Evolutionary conservation across 2,888 invertebrate genomes (phyloP).

Genomic region (Oligia latruncula): DNA sequence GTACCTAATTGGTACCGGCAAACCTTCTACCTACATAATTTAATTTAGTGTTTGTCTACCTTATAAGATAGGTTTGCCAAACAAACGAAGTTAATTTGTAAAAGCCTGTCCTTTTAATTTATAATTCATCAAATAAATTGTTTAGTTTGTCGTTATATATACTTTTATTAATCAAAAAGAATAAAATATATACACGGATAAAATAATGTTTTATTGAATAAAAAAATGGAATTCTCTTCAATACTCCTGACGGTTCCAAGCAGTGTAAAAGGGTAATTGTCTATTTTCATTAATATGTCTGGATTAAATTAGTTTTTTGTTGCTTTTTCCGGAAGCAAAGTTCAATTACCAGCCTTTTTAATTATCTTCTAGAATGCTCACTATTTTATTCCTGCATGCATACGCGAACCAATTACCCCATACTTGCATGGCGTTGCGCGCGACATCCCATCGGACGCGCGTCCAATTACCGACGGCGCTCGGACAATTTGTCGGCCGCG

Average conservation of each 20-base stretch:
- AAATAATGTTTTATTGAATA: background rate
- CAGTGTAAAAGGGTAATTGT: too few species aligned
- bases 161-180: background rate
- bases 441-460: constrained; percentile 57
- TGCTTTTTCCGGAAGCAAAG: background rate
- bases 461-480: constrained; percentile 67
- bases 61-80: constrained; percentile 13
- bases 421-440: constrained; percentile 41
- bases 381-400: constrained; percentile 22
- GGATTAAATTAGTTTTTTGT: background rate
- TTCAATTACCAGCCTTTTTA: background rate
- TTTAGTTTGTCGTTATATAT: background rate
- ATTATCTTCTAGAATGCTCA: constrained; percentile 1
- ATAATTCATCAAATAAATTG: background rate
- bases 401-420: constrained; percentile 40
- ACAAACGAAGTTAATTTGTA: constrained; percentile 19
- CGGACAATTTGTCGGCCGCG: constrained; percentile 65
- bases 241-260: background rate
- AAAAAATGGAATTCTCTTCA: background rate
- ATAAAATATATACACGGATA: background rate
- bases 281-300: background rate
- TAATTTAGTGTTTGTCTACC: constrained; percentile 39
- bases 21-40: constrained; percentile 38
- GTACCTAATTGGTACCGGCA: constrained; percentile 55
- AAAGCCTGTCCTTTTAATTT: background rate